A percentile compares a stretch with the other conserved stretches of the same genome.
These are phyloP conservation scores for Epinotia brunnichana DNA, from an alignment of 2,888 invertebrate genomes.

Conservation along the genomic window DNA sequence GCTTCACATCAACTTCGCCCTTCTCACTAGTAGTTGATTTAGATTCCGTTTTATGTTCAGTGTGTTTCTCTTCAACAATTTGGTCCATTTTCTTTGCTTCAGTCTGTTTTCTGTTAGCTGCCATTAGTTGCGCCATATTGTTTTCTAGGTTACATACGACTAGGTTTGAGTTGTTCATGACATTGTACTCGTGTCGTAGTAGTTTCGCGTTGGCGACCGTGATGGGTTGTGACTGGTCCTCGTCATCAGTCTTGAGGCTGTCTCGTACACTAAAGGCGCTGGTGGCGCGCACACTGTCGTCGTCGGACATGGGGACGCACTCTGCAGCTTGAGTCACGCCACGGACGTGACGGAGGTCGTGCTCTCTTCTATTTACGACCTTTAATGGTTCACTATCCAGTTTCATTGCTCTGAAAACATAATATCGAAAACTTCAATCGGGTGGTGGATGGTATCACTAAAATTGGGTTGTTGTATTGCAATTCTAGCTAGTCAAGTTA, in stretches of 20 bases:
- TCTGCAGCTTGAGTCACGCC: constrained; percentile 73
- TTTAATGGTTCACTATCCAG: constrained; percentile 61
- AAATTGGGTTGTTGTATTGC: no score
- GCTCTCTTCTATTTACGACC: constrained; percentile 64
- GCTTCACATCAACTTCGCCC: constrained; percentile 60
- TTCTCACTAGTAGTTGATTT: constrained; percentile 52
- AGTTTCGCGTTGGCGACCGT: constrained; percentile 77
- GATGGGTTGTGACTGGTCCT: constrained; percentile 77
- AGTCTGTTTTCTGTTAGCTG: constrained; percentile 67
- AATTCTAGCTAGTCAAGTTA: no score
- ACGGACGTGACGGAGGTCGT: constrained; percentile 69
- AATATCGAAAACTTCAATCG: no score
- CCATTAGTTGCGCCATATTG: constrained; percentile 78
- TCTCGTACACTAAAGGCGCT: constrained; percentile 80
- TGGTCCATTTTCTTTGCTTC: constrained; percentile 75
- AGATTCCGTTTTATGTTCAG: constrained; percentile 49
- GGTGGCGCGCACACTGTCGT: constrained; percentile 79
- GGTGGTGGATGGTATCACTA: no score
- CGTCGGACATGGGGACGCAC: constrained; percentile 78
- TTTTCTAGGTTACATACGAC: constrained; percentile 79
- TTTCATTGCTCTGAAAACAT: constrained; percentile 57
- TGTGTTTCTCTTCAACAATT: constrained; percentile 74
- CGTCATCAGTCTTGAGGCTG: constrained; percentile 80
- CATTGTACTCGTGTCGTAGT: constrained; percentile 76
- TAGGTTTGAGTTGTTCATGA: constrained; percentile 79